Evolutionary conservation across 2,113 vertebrate species (phyloP), one percentile per base, ranked within the genome.

Genomic region (Thunnus maccoyii): DNA sequence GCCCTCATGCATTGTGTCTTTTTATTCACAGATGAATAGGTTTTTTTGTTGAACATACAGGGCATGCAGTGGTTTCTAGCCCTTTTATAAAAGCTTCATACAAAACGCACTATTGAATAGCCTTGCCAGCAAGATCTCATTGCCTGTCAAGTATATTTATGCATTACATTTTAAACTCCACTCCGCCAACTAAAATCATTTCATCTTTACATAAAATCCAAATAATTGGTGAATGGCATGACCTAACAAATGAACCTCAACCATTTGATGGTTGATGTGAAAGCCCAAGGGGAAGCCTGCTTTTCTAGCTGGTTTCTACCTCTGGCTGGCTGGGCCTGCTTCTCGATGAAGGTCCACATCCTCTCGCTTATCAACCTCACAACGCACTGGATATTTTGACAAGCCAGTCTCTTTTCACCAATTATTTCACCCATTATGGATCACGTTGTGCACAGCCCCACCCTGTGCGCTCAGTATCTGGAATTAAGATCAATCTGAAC

Each of bases 131-230:
- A 66, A 84, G 88, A 91, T 88, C 89, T 91, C 83, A 90, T 91
- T 86, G 90, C 88, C 87, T 91, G 90, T 93, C 91, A 91, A 87
- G 76, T 89, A 75, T 91, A 81, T 90, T 89, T 87, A 88, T 54
- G 78, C 72, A 82, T 82, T 85, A 83, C 82, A 82, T 89, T 82
- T 88, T 80, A 80, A 90, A 89, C 62, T 77, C 83, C 62, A 57
- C 79, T 80, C 84, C 84, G 91, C 91, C 92, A 92, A 93, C 50
- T 83, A 87, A 94, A 91, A 93, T 94, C 93, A 95, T 89, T 91
- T 92, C 92, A 91, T 94, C 91, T 93, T 92, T 94, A 91, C 92
- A 93, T 94, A 94, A 93, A 94, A 93, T 94, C 88, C 92, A 93
- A 93, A 93, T 95, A 93, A 94, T 94, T 94, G 93, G 93, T 93